Evolutionary conservation across 2,888 invertebrate species (phyloP), one percentile per base, ranked within the genome.

Genomic region (Trypoxylon attenuatum): DNA sequence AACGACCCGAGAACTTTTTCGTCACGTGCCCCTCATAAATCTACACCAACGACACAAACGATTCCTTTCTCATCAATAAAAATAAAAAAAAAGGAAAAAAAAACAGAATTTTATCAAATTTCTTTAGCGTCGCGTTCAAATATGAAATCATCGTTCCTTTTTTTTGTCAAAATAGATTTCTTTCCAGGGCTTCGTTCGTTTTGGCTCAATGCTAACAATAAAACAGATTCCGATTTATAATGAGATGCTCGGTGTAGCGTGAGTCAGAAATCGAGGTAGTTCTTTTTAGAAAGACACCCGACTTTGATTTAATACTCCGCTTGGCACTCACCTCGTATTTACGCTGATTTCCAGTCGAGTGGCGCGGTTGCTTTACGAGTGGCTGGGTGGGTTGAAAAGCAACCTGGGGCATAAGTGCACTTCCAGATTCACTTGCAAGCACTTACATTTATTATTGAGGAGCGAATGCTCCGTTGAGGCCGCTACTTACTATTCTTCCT

Each of bases 341-440:
- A 29, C 47, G 49, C 47, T 56, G 52, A 52, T 65, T 57, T 52
- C 56, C 46, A 23, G 25, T 47, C 23, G 38, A 41, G 47, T 52
- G 47, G 42, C 43, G n/a, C n/a, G 38, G 43, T 49, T 21, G 49
- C 51, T 38, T 47, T 21, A 27, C 63, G 43, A 63, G 56, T 23
- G 27, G 56, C 42, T 47, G 22, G 63, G 52, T 39, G 22, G 33
- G 51, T 45, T 38, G 65, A 29, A 43, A 13, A 56, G 23, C 42
- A 65, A 29, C 10, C 63, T 41, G 42, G 43, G 33, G 33, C 33
- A 5, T 27, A 21, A 38, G 21, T 13, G 23, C 52, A 39, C 23
- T 52, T 42, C 19, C 38, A 47, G 22, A 42, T 53, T 52, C 22
- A 21, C 27, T 43, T 15, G 1, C 38, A 13, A 6, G 8, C 6